Evolutionary conservation across 2,888 invertebrate genomes (phyloP), one percentile per base, ranked within the genome.

Genomic region (Melinopterus prodromus): DNA sequence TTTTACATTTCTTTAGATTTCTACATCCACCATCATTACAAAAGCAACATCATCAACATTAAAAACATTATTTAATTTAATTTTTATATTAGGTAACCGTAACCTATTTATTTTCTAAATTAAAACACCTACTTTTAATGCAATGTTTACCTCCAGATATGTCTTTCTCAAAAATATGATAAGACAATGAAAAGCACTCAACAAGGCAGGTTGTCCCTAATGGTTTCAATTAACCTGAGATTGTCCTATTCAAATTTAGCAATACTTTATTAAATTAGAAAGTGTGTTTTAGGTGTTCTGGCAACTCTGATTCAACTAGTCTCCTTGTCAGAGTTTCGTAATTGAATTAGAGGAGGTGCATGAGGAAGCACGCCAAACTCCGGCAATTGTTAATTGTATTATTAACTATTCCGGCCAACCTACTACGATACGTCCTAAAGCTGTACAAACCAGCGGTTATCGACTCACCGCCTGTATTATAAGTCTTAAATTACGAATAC

Each of bases 351-450:
- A 9, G 9, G 53, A 53, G 12, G 9, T 53, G 53, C 53, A 53
- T 53, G 53, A 53, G 53, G 12, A 12, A 53, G 53, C 53, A 53
- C 53, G 5, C 53, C 53, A 53, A 12, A 53, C 53, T 53, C 53
- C 53, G 53, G 53, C 53, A 53, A 53, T 53, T 53, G 53, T 53
- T 53, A 53, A 53, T 53, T 53, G 53, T 53, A 53, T 53, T 53
- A 53, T 53, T 53, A 53, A 53, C 53, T 53, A 12, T 53, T 53
- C 53, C 53, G 7, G 53, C 53, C 53, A 9, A 12, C 9, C 53
- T 53, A 53, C 53, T 12, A 12, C 53, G 53, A 53, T 53, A 53
- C 53, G 26, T 26, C 26, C 53, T 53, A 53, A 53, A 53, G 9
- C 53, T 3, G 53, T 53, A 2, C 53, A 53, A 53, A 38, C 2